Evolutionary conservation across 2,797 vertebrate genomes (phyloP), one percentile per base, ranked within the genome.

Genomic region (Phoeniculus purpureus): DNA sequence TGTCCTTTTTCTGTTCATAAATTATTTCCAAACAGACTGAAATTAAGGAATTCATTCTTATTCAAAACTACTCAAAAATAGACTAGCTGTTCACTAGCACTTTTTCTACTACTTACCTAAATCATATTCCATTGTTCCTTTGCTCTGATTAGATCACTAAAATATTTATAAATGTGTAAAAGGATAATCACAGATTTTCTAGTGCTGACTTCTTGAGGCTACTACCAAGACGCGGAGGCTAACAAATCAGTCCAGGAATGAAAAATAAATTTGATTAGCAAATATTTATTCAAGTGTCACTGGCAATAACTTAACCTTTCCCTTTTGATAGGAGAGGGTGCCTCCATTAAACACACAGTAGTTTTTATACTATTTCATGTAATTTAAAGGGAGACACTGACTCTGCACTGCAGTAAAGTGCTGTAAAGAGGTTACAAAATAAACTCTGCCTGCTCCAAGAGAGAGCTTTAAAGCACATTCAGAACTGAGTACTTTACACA

Each of bases 401-500:
- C 32, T 60, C 52, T 27, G 81, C 81, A 58, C 29, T 82, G 72
- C 84, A 61, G 67, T 45, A 6, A n/a, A 78, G 86, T 94, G 86
- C 84, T 87, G 51, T 60, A 68, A 87, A 89, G 92, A 85, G 89
- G 90, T 95, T 94, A 94, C 90, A 87, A 93, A 93, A 93, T 81
- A 90, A 90, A 94, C 87, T 93, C 93, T 73, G 72, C 89, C 92
- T 94, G 86, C 85, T 96, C 76, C 40, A 50, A 93, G 73, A 87
- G 79, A 92, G 89, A 87, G 81, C 90, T 94, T 90, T 92, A 93
- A 90, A 93, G 70, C 51, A 3, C 12, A 59, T 52, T 94, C 85
- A 90, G 86, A 93, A 92, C 90, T 18, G 81, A 93, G 85, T 76
- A 34, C 71, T 94, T 94, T 58, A 86, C 58, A 61, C 65, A 58